These are phyloP conservation scores for Scaptomyza reducta DNA, from an alignment of 2,888 invertebrate species.

Conservation along the genomic window DNA sequence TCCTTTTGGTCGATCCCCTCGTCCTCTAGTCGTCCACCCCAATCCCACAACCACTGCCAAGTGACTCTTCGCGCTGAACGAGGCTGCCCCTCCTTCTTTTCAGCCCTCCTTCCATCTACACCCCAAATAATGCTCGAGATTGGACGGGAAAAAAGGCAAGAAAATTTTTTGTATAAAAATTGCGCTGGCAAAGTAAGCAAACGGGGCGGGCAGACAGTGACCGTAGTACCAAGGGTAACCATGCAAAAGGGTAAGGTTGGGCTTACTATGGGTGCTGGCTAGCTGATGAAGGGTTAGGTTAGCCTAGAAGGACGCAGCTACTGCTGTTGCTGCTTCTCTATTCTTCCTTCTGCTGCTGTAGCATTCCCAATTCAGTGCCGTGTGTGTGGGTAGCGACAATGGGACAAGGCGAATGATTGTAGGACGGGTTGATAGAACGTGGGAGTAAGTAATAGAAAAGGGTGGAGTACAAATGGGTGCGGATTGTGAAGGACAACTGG, in stretches of 20 bases:
- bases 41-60: constrained; percentile 42
- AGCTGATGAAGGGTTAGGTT: constrained; percentile 61
- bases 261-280: constrained; percentile 25
- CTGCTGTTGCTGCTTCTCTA: constrained; percentile 7
- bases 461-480: constrained; percentile 4
- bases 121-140: constrained; percentile 60
- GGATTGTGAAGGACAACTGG: constrained; percentile 30
- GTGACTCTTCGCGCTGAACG: constrained; percentile 53
- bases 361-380: constrained; percentile 62
- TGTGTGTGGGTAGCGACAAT: constrained; percentile 45
- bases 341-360: constrained; percentile 1
- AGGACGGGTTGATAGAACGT: constrained; percentile 26
- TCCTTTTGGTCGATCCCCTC: constrained; percentile 29
- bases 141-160: constrained; percentile 42
- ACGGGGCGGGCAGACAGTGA: constrained; percentile 49
- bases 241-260: constrained; percentile 16
- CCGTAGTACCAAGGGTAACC: constrained; percentile 59
- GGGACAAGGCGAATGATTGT: constrained; percentile 38
- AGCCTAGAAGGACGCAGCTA: constrained; percentile 15
- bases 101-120: constrained; percentile 28
- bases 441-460: constrained; percentile 18
- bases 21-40: constrained; percentile 21
- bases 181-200: constrained; percentile 76
- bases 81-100: constrained; percentile 24
- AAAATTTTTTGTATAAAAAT: constrained; percentile 80